Base-by-base conservation (phyloP, 2,113 vertebrate genomes). In the Phainopepla nitens region DNA sequence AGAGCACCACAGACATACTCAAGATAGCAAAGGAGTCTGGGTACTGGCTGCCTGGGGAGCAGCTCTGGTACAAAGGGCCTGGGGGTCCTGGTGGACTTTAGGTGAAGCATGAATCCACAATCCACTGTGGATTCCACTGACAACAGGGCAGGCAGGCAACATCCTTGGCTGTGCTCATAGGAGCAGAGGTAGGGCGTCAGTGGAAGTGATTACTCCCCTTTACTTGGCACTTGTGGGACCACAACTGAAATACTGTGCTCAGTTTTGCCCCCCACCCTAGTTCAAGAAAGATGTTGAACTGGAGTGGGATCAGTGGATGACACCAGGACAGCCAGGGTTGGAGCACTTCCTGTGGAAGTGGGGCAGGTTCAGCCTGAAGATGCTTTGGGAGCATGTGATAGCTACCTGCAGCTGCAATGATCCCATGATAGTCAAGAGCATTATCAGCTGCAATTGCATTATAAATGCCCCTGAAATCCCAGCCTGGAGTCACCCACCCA, bases 181-280 rank as follows among this genome's bases (percentile, higher is more conserved):
- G 10, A 66, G 7, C 42, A 15, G 6, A 71, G 11, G 16, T 13
- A 68, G 6, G 3, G 8, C 36, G 31, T 44, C 31, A 39, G 12
- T 42, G 24, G 50, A 72, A 88, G 15, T 12, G 27, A 42, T 76
- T 65, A 9, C 3, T 65, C 4, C 15, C 2, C 10, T 86, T 80
- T 64, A 31, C 28, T 29, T 49, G 36, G 23, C 3, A 1, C 18
- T 77, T 50, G 11, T 24, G 75, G 61, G 22, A 54, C 15, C 39
- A 53, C 39, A 70, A 29, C 18, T 47, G 54, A 69, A 91, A 77
- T 19, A 35, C 4, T 42, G 17, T 42, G 17, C 1, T 22, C 14
- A 49, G 0, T 53, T 87, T 76, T 78, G 6, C 1, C 12, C 22
- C 47, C 8, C 0, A 1, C 2, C 8, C 5, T 29, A 71, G 12